phyloP scores from a whole-genome alignment of 1,140 invertebrate species.

The Lepidurus couesii region DNA sequence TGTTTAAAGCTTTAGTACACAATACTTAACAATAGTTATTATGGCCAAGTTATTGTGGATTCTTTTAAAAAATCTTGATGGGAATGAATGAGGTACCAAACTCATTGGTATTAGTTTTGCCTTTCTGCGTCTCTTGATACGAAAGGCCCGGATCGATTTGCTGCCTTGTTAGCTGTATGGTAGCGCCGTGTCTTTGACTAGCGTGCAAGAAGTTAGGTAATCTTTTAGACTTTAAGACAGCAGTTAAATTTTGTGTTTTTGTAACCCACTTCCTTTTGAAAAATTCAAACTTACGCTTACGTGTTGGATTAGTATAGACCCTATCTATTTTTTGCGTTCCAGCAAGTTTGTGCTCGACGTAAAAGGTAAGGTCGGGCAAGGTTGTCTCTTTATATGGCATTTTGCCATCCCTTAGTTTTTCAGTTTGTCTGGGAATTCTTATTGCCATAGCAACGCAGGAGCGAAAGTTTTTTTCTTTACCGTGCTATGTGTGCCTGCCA shows the following conservation, averaged over 20 bases:
- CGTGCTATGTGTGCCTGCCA: too few species aligned
- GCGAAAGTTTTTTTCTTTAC: too few species aligned
- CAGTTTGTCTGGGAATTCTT: neutral
- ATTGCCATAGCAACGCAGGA: neutral
- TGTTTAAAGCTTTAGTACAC: neutral
- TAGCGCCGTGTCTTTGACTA: neutral
- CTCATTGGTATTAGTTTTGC: neutral
- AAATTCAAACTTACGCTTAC: neutral
- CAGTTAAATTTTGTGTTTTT: neutral
- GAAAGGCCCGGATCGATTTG: constrained; percentile 13
- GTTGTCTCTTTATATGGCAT: neutral
- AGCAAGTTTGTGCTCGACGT: neutral
- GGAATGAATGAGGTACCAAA: neutral
- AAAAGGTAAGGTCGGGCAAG: constrained; percentile 13
- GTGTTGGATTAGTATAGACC: neutral
- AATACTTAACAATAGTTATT: too few species aligned
- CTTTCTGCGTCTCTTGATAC: constrained; percentile 11
- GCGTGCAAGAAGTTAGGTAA: neutral
- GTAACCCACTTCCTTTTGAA: neutral
- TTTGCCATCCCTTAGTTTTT: neutral
- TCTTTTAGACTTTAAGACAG: neutral
- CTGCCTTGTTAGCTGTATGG: neutral
- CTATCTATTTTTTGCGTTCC: neutral
- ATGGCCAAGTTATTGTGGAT: too few species aligned
- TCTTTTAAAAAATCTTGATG: too few species aligned